Evolutionary conservation across 1,140 invertebrate genomes (phyloP).

Genomic region (Uloborus diversus): DNA sequence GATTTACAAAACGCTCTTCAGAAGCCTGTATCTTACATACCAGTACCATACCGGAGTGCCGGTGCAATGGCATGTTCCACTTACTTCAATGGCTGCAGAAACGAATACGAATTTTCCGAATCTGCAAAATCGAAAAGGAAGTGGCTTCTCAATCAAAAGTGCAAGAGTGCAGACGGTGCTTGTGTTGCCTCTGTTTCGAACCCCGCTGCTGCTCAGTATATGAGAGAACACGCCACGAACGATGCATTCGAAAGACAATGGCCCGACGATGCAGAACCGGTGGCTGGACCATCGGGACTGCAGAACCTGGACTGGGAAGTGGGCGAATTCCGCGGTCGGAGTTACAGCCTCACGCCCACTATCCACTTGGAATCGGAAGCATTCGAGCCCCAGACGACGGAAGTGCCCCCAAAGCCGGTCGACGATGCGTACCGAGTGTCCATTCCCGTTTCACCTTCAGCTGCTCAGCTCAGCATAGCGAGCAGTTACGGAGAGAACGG

Average conservation of each 20-base stretch:
- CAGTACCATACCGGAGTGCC: not conserved
- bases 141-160: conserved; percentile 45
- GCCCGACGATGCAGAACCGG: conserved; percentile 15
- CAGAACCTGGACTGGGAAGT: conserved; percentile 43
- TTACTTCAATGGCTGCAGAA: conserved; percentile 20
- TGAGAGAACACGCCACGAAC: conserved; percentile 27
- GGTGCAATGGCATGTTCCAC: conserved; percentile 12
- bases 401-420: conserved; percentile 9
- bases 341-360: conserved; percentile 45
- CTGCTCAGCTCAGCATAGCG: conserved; percentile 57
- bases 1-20: not conserved
- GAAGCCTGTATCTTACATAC: conserved; percentile 8
- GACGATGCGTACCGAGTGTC: conserved; percentile 31
- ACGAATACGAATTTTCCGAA: conserved; percentile 6
- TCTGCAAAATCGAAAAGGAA: conserved; percentile 28
- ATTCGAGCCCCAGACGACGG: conserved; percentile 10
- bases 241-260: not conserved
- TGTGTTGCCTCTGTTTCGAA: not conserved
- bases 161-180: conserved; percentile 22
- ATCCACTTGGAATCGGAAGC: conserved; percentile 51
- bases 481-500: conserved; percentile 59
- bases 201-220: conserved; percentile 11
- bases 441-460: conserved; percentile 48
- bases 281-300: conserved; percentile 25
- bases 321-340: conserved; percentile 27